Evolutionary conservation across 2,888 invertebrate genomes (phyloP), one percentile per base, ranked within the genome.

Genomic region (Leucania comma): DNA sequence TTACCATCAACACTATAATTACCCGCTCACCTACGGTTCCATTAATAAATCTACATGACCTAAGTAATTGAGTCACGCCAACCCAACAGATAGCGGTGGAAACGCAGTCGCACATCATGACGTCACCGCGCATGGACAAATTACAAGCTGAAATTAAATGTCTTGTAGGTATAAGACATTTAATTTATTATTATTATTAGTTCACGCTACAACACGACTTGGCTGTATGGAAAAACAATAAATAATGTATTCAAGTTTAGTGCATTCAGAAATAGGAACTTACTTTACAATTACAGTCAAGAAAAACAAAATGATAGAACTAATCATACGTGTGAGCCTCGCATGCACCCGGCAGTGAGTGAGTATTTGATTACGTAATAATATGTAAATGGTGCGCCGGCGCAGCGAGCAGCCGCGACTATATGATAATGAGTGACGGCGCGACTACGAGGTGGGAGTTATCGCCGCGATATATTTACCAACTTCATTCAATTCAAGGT

Each of bases 391-490:
- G 24, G 5, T 32, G 60, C 71, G 75, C 74, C 57, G 48, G 69
- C 63, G 60, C 62, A 42, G 32, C n/a, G 32, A 24, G 53, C 58
- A 26, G 26, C 38, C 56, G 78, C 72, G 70, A 56, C 2, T 22
- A 68, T 56, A 78, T 76, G 75, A 66, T 80, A 81, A 81, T 81
- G 81, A 82, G 35, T 83, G 81, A 32, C 70, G 54, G 50, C 68
- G 68, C 57, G 56, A 17, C 67, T 46, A n/a, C 68, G 53, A 29
- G 63, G 77, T 78, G 80, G 75, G 64, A 75, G 54, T 65, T 75
- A 80, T 63, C 60, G 61, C 35, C 10, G 42, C 63, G 56, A 60
- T 60, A 38, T 75, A 64, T 80, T 75, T 68, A 50, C 68, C 5
- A 57, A 61, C 56, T 68, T 53, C 60, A 80, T 68, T 51, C 46